phyloP scores from a whole-genome alignment of 2,797 vertebrate species.

The Allobates femoralis region DNA sequence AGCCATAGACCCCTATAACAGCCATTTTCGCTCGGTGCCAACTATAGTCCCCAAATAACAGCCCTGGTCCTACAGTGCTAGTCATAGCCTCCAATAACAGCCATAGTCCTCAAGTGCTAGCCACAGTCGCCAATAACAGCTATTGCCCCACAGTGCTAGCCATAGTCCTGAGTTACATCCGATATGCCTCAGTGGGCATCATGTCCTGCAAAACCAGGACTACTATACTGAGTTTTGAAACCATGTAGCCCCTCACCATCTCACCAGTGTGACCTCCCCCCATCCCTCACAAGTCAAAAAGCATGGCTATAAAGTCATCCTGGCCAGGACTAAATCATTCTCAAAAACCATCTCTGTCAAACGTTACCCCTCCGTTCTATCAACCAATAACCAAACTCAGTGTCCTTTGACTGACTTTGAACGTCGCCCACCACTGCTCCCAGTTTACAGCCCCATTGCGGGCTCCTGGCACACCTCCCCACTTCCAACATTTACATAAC shows the following conservation, averaged over 20 bases:
- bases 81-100: no score
- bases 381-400: constrained; percentile 12
- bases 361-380: not conserved
- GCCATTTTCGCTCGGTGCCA: not conserved
- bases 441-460: constrained; percentile 30
- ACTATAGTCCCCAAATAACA: not conserved
- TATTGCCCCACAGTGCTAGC: not conserved
- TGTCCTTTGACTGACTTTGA: constrained; percentile 42
- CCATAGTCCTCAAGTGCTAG: no score
- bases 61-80: not conserved
- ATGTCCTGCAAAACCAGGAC: not conserved
- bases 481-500: constrained; percentile 29
- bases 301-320: not conserved
- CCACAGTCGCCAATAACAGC: no score
- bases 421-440: not conserved
- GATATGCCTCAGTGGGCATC: not conserved
- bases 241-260: not conserved
- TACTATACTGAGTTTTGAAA: not conserved
- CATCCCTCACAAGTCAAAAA: not conserved
- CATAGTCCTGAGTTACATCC: not conserved
- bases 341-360: not conserved
- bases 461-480: constrained; percentile 3
- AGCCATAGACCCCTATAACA: not conserved
- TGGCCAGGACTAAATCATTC: not conserved
- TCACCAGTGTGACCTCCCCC: not conserved